Base-by-base conservation (phyloP, 2,113 vertebrate species). In the Orientallactaga bullata region DNA sequence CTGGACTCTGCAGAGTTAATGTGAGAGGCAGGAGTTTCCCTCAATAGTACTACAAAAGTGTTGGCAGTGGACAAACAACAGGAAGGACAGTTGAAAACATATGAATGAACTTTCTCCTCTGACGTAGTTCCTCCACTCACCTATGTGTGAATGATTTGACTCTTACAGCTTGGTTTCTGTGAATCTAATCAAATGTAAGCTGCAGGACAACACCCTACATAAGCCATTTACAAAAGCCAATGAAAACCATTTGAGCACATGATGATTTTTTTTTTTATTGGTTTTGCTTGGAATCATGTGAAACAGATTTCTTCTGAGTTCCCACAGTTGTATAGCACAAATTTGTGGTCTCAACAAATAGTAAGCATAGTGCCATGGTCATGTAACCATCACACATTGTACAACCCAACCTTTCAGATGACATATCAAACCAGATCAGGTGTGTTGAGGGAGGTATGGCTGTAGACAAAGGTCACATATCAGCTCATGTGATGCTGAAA, bases 301-400 rank as follows among this genome's bases (percentile, higher is more conserved):
- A 85, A 92, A 51, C 15, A 47, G 24, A 51, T 74, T 30, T 26
- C 60, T 51, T 79, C 42, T 65, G n/a, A 84, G 61, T 60, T 23
- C 15, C 51, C 66, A 23, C 23, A 55, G 55, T 3, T 32, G 0
- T 28, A 42, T 55, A 66, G 55, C 35, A 28, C 42, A 80, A 65
- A 8, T 47, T 0, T 39, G 10, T 32, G 32, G 35, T 9, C 28
- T 4, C 8, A 3, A 35, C 9, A 2, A 55, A 55, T 16, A 55
- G 55, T 23, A 32, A 8, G 65, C 11, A 80, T 18, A 83, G 71
- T 39, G 4, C 0, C 28, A 74, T 16, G 16, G 47, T 42, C 6
- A 1, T n/a, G 4, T 7, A n/a, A 78, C 7, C 28, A 17, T 15
- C 30, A 0, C 9, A 0, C n/a, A 26, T 85, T 47, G 30, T 39